Base-by-base conservation (phyloP, 2,113 vertebrate genomes). In the Syngnathus scovelli region DNA sequence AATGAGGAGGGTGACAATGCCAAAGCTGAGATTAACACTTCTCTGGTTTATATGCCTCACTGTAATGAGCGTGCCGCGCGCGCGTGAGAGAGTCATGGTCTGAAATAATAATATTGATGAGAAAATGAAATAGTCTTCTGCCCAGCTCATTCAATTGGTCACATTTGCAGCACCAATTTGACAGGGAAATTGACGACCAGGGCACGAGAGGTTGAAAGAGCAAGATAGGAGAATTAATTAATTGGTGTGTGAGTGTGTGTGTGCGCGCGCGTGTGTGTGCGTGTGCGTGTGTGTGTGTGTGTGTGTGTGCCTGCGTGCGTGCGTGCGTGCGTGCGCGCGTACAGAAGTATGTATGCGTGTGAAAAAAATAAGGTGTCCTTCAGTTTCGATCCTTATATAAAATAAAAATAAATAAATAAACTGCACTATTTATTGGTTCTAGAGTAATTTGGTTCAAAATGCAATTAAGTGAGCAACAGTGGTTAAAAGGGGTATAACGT, bases 91-190 rank as follows among this genome's bases (percentile, higher is more conserved):
- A 62, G 21, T 62, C 60, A 43, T 23, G 60, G n/a, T 6, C 66
- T 71, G 68, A 54, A 21, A 18, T 19, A 19, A 13, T 13, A 12
- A 67, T 27, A 46, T 68, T 66, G 67, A 70, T 18, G 41, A 61
- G 44, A n/a, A 69, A 83, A 66, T 69, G 39, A 69, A 80, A 83
- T 69, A 80, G 66, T 71, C 49, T 48, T 72, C 37, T 65, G 61
- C 36, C 71, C 41, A 2, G 55, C 68, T 59, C 27, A 61, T 62
- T 61, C 15, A 23, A 70, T 70, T 44, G 66, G 63, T 69, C 66
- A 67, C 79, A 71, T 68, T 69, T 62, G 61, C 12, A 15, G 66
- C 60, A 44, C 43, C 27, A 15, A 59, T 78, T 62, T 72, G 70
- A 73, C 68, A 36, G 52, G 19, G 44, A 70, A 69, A 76, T 76